Conservation (phyloP, 1,140 invertebrate genomes). For the Leptopilina boulardi region DNA sequence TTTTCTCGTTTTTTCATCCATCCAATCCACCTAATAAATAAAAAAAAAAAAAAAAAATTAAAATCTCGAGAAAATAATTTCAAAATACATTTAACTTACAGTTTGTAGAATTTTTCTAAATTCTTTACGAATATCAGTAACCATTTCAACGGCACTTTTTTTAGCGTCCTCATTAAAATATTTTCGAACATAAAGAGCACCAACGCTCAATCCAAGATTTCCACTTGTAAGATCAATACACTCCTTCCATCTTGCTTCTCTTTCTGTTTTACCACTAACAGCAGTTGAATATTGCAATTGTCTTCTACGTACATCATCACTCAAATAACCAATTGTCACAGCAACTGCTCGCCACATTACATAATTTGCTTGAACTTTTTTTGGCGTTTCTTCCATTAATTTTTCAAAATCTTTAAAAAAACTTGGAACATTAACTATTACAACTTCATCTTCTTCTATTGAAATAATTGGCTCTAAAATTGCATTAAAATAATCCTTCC, state of each 20-base stretch:
- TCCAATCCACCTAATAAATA: conserved; percentile 84
- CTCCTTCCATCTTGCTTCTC: conserved; percentile 85
- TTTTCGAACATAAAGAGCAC: conserved; percentile 78
- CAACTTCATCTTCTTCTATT: conserved; percentile 83
- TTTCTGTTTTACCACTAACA: conserved; percentile 84
- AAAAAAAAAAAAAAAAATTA: conserved; percentile 21
- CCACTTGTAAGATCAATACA: conserved; percentile 85
- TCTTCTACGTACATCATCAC: conserved; percentile 81
- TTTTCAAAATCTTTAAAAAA: conserved; percentile 84
- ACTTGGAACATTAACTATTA: conserved; percentile 88
- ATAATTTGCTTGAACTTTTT: conserved; percentile 83
- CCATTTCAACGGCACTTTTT: conserved; percentile 80
- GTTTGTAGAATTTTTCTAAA: conserved; percentile 77
- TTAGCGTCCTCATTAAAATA: conserved; percentile 77
- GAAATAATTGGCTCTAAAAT: conserved; percentile 80
- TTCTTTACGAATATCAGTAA: conserved; percentile 80
- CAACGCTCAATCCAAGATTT: conserved; percentile 83
- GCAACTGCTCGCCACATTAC: conserved; percentile 82
- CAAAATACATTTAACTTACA: not conserved
- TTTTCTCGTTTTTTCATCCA: conserved; percentile 87
- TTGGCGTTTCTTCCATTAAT: conserved; percentile 77
- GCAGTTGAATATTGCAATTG: conserved; percentile 86
- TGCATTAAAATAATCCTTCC: conserved; percentile 88
- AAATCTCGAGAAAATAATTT: not conserved
- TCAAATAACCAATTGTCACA: conserved; percentile 85